Evolutionary conservation across 2,888 invertebrate species (phyloP), one percentile per base, ranked within the genome.

Genomic region (Eupeodes luniger): DNA sequence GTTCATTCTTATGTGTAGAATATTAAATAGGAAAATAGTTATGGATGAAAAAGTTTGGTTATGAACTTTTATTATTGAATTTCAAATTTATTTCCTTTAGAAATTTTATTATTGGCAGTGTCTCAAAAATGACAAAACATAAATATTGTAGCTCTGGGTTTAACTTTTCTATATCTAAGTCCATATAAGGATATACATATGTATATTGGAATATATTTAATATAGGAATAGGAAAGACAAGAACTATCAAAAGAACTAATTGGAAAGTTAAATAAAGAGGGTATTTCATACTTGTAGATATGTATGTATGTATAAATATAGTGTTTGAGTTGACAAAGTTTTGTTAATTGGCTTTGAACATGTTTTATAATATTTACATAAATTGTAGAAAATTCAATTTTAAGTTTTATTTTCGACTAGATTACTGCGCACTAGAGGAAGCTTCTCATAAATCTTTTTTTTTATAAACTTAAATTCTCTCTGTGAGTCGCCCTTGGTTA

Each of bases 51-150:
- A 74, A 49, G 16, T 78, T 69, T 12, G 16, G 14, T 49, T 36
- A 49, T 57, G 51, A 78, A 78, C 61, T 78, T 78, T 69, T 69
- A 40, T 78, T 78, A 78, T 78, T 78, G 49, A 78, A 78, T 61
- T 69, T 69, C 4, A 59, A 69, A 78, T 61, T 78, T 67, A 69
- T 59, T 59, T 69, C 51, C 14, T 61, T 2, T 27, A 27, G 40
- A 51, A 53, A 69, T 61, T 49, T 14, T 19, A 69, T 70, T 69
- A 61, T 69, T 78, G 78, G 61, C 16, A 69, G 14, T 59, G 34
- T 61, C 14, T 67, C 36, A 67, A 47, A 11, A n/a, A 57, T 67
- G 16, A 64, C 5, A 59, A 34, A 19, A 27, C 57, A 59, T 59
- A 36, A 9, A 7, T 27, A 55, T 14, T 5, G 2, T 14, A 62